Base-by-base conservation (phyloP, 2,797 vertebrate species). In the Anguilla megastoma region DNA sequence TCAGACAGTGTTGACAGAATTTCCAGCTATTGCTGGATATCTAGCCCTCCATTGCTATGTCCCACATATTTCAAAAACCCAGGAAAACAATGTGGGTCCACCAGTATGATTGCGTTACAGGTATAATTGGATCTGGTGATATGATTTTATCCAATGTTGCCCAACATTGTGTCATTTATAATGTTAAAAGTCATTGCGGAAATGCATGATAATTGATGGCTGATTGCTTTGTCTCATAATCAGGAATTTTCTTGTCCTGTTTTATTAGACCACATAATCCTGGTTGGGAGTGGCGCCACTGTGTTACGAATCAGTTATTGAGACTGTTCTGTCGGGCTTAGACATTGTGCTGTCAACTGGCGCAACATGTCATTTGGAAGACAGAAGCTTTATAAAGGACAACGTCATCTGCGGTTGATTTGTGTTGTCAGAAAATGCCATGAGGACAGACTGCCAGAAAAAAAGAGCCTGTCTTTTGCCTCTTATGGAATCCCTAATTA, bases 381-480 rank as follows among this genome's bases (percentile, higher is more conserved):
- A 58, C 56, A 2, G 16, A 58, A 58, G 56, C 63, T 69, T 69
- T 69, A n/a, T 69, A 27, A 27, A 69, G 63, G 63, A 69, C 63
- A 27, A 2, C 1, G n/a, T n/a, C 63, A n/a, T 27, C 63, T 27
- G 24, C 8, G 8, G 24, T 69, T 69, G 24, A 69, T 1, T 69
- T 69, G 63, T 69, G 63, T 69, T 69, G 63, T 27, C 63, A 69
- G 63, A n/a, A 69, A 69, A n/a, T 69, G 63, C 27, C n/a, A 69
- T 10, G 63, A 69, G 24, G 3, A 69, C 63, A 69, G 63, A 69
- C 21, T n/a, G 18, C 4, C 21, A 66, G 63, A 66, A 66, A 66
- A 66, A 66, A 8, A 69, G 63, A 27, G 63, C 24, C 63, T n/a
- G 54, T 56, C 63, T n/a, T 9, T 66, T 24, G 1, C 8, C 63